Conservation (phyloP, 2,797 vertebrate species). For the Catostomus latipinnis region DNA sequence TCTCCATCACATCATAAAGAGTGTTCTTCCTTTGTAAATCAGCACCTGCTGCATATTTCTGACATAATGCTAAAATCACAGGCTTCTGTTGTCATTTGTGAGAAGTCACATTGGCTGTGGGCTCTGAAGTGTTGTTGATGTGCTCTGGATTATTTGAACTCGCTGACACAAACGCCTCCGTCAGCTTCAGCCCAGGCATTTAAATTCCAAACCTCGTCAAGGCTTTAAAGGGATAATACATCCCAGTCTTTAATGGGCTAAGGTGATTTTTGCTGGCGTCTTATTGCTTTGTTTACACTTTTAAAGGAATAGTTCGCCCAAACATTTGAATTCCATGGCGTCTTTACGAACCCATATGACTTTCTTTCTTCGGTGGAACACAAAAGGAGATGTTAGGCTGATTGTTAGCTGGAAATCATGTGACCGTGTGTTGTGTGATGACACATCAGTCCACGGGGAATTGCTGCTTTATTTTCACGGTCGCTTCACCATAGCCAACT, state of each 20-base stretch:
- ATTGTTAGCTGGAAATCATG: not conserved
- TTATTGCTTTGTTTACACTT: conserved; percentile 6
- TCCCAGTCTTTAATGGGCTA: conserved; percentile 70
- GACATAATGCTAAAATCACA: conserved; percentile 76
- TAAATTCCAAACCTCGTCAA: conserved; percentile 76
- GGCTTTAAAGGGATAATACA: conserved; percentile 69
- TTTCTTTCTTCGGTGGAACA: not conserved
- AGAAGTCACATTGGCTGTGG: conserved; percentile 72
- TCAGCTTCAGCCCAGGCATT: conserved; percentile 73
- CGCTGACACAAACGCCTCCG: conserved; percentile 70
- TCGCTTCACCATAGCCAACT: conserved; percentile 6
- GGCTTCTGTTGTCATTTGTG: conserved; percentile 78
- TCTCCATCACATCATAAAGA: too few relatives aligned
- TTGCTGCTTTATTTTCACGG: conserved; percentile 1
- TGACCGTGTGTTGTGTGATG: conserved; percentile 3
- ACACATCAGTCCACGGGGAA: not conserved
- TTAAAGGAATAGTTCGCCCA: too few relatives aligned
- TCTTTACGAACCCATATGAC: not conserved
- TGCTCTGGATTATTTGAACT: conserved; percentile 71
- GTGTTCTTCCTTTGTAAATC: conserved; percentile 80
- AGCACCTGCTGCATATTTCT: conserved; percentile 83
- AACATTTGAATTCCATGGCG: too few relatives aligned
- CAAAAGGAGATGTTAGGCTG: too few relatives aligned
- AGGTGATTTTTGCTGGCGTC: not conserved
- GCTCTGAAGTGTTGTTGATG: conserved; percentile 72